These are phyloP conservation scores for Heteractis magnifica DNA, from an alignment of 92 coral and sea anemone species.

Conservation along the genomic window DNA sequence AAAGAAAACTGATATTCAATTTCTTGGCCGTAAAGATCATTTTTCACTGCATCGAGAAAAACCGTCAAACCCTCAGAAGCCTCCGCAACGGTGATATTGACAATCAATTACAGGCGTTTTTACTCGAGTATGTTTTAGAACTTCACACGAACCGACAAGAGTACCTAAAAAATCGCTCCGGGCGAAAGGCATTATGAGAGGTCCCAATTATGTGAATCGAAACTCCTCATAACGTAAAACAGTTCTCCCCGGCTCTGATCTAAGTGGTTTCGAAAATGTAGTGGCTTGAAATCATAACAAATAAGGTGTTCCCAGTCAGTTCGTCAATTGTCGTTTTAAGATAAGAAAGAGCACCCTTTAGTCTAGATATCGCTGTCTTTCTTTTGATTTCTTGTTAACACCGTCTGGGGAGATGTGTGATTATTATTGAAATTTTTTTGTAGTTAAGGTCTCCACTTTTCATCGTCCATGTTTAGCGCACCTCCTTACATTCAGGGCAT, in stretches of 20 bases:
- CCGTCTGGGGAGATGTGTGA: too few relatives aligned
- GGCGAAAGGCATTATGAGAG: conserved; percentile 3
- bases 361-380: too few relatives aligned
- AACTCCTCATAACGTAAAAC: not conserved
- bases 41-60: not conserved
- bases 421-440: too few relatives aligned
- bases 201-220: conserved; percentile 4
- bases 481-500: too few relatives aligned
- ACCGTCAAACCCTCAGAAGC: not conserved
- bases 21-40: not conserved
- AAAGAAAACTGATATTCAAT: not conserved
- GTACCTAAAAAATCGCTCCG: not conserved
- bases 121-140: not conserved
- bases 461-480: too few relatives aligned
- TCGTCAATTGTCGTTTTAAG: too few relatives aligned
- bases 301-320: not conserved
- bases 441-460: too few relatives aligned
- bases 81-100: not conserved
- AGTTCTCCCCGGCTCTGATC: not conserved
- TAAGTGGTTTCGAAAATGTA: not conserved
- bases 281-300: not conserved
- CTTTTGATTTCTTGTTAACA: too few relatives aligned
- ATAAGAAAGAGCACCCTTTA: too few relatives aligned
- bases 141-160: not conserved
- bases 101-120: not conserved